Evolutionary conservation across 2,797 vertebrate genomes (phyloP), one percentile per base, ranked within the genome.

Genomic region (Microhierax caerulescens): DNA sequence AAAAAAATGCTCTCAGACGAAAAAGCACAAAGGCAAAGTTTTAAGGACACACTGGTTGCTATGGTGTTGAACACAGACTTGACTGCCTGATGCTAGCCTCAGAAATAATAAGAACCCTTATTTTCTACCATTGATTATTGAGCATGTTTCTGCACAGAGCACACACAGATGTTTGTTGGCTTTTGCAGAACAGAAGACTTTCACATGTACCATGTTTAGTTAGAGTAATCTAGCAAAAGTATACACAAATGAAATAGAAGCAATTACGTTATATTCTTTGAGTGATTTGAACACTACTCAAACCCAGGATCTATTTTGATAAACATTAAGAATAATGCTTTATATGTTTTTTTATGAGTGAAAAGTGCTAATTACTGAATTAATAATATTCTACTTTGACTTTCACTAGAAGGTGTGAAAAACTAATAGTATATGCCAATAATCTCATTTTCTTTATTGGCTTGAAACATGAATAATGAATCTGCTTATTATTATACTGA

Each of bases 401-500:
- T 91, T 94, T 78, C 79, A 67, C 64, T 82, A 88, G 64, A 83
- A 73, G 45, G 27, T 0, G 4, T 75, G 59, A 80, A 93, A 93
- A 91, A 61, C 69, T 90, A 93, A 78, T 10, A 36, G 36, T 13
- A 15, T 45, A 39, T 39, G 37, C 32, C 54, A 34, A 88, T 91
- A 92, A 93, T 74, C 43, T 67, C 41, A 36, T 47, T 70, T 83
- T 75, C n/a, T 88, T 75, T 88, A 90, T 37, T 88, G 57, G 57
- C 51, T 84, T 87, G 68, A 81, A 79, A 81, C 20, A 68, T 18
- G 47, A 97, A 94, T 59, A 78, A 89, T 48, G 22, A 91, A 92
- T 88, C 78, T 74, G 7, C 41, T 91, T 30, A 39, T 86, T 74
- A 83, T 78, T 59, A 47, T 28, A 90, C 57, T 70, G 43, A 91